Evolutionary conservation across 2,888 invertebrate genomes (phyloP), one percentile per base, ranked within the genome.

Genomic region (Ptychoptera contaminata): DNA sequence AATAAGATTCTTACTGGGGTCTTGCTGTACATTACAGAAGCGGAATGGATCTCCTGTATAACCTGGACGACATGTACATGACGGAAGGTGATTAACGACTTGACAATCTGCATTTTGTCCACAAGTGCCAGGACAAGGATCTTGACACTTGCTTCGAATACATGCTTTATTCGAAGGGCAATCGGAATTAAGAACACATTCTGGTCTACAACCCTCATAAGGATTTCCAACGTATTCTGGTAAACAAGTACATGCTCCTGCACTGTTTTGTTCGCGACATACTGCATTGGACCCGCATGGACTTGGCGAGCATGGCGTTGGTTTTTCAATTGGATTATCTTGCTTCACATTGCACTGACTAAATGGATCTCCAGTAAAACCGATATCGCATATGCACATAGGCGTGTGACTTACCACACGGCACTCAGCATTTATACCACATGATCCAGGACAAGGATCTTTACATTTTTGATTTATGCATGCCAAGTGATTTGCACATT

Each of bases 51-150:
- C 77, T 23, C 83, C 85, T 47, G 72, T 69, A 58, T 77, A 75
- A 49, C 78, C 77, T 16, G 72, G 67, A 1, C 72, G 68, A 56
- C 84, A 84, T 43, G 72, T 71, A 55, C 84, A 84, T 54, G 74
- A 76, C 15, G 85, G 82, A 42, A 77, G 71, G 59, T 86, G 85
- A 56, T 80, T 81, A 34, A 79, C 70, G 11, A 82, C 82, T 54
- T 75, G 73, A 58, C 86, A 86, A 47, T 75, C 67, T 7, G 84
- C 80, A 56, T 79, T 79, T 39, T 76, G 60, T 15, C 83, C 84
- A 56, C 85, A 85, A 5, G 77, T 76, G 30, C 81, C 81, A 2
- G 76, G 74, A 55, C 88, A 90, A 7, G 88, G 88, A 64, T 88
- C 83, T 52, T 71, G 69, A 58, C 84, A 84, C 68, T 83, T 82